These are phyloP conservation scores for Solea solea DNA, from an alignment of 2,113 vertebrate genomes.

Conservation along the genomic window DNA sequence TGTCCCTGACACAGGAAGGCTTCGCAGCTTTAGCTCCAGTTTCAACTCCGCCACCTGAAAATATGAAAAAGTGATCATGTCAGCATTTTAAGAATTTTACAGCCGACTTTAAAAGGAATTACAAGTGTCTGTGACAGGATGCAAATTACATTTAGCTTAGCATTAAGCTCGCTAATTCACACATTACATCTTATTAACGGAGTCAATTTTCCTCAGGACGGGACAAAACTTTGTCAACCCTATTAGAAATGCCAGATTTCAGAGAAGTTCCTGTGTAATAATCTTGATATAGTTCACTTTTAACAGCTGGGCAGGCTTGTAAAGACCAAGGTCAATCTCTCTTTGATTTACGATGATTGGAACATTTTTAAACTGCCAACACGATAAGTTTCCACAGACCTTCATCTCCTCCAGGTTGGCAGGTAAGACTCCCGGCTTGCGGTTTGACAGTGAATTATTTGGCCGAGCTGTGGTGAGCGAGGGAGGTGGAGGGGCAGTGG, in stretches of 20 bases:
- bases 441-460: constrained; percentile 77
- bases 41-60: constrained; percentile 95
- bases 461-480: constrained; percentile 68
- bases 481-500: constrained; percentile 71
- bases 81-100: not conserved
- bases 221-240: not conserved
- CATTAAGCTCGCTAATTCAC: not conserved
- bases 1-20: constrained; percentile 95
- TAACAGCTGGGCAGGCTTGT: not conserved
- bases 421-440: constrained; percentile 90
- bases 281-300: not conserved
- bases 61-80: not conserved
- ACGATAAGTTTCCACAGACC: constrained; percentile 74
- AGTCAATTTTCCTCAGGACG: not conserved
- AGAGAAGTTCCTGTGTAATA: not conserved
- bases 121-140: too few relatives aligned
- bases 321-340: not conserved
- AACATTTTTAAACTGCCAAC: not conserved
- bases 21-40: constrained; percentile 93
- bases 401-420: constrained; percentile 97
- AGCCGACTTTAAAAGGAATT: not conserved
- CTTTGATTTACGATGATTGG: not conserved
- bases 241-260: not conserved
- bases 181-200: not conserved
- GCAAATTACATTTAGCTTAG: too few relatives aligned